Base-by-base conservation (phyloP, 2,797 vertebrate species). In the Synanceia verrucosa region DNA sequence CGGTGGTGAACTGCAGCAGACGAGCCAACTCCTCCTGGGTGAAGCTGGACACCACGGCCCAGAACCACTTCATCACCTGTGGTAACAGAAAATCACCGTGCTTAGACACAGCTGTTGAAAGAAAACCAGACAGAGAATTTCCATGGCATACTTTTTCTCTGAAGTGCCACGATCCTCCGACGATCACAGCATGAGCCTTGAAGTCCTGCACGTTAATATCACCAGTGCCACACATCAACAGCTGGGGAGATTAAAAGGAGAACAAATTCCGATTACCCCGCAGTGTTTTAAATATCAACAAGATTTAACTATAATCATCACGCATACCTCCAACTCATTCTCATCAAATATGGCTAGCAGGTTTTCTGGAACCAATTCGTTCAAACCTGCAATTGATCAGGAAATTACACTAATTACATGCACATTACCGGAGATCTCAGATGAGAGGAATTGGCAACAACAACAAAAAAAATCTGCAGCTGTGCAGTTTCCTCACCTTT, bases 61-160 rank as follows among this genome's bases (percentile, higher is more conserved):
- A 99, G 93, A 99, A 99, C 98, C 98, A 99, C 86, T 96, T 96
- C 97, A 99, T 99, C 76, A 99, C 98, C 98, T 99, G 86, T 37
- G 37, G 78, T 37, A 31, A 57, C 6, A 51, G n/a, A 55, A 55
- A 34, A 59, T 9, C 11, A 58, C 51, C 50, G 37, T 0, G 9
- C 14, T 63, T 23, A 69, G 48, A 61, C 21, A 21, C 34, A 9
- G 18, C 0, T 7, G 53, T 16, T 26, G 13, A 18, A 47, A 24
- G 16, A 23, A 47, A 47, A 34, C 4, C 5, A 61, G 4, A 23
- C 6, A 9, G n/a, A 56, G 29, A 19, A n/a, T 60, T 43, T 44
- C 52, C 2, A 12, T 9, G 23, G 77, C 63, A 9, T 65, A 97
- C 98, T 92, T 99, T 99, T 88, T 99, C 97, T 90, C 97, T 95